These are phyloP conservation scores for Sebastes nivosus DNA, from an alignment of 2,797 vertebrate genomes.

Conservation along the genomic window DNA sequence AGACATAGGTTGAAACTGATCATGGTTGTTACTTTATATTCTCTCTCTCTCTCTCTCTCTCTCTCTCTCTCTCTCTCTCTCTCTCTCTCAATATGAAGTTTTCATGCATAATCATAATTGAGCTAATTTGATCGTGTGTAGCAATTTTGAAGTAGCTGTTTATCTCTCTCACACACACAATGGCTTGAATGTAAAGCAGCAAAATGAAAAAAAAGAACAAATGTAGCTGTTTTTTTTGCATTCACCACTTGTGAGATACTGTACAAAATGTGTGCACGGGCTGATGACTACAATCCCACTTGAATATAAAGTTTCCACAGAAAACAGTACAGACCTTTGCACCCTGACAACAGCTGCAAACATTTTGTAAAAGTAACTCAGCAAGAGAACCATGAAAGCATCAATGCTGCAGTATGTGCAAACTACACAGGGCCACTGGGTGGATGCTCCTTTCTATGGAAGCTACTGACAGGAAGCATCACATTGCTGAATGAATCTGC, in stretches of 20 bases:
- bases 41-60: not conserved
- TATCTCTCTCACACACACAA: not conserved
- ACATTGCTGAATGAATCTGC: not conserved
- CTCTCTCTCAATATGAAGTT: not conserved
- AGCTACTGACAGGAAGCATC: not conserved
- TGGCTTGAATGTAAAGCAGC: not conserved
- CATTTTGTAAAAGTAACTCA: not conserved
- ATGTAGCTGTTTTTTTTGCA: not conserved
- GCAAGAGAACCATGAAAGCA: not conserved
- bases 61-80: not conserved
- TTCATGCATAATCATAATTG: constrained; percentile 8
- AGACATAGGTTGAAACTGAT: not conserved
- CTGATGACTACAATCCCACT: not conserved
- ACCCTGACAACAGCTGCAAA: not conserved
- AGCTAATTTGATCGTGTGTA: constrained; percentile 24
- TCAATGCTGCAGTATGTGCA: not conserved
- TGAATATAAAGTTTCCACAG: not conserved
- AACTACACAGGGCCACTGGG: not conserved
- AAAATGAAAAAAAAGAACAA: not conserved
- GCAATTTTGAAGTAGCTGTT: not conserved
- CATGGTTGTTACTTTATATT: not conserved
- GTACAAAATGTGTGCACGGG: not conserved
- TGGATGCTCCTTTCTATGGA: not conserved
- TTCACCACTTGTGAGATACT: not conserved
- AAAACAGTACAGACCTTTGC: not conserved